phyloP scores from a whole-genome alignment of 2,797 vertebrate genomes.

The Gila robusta region DNA sequence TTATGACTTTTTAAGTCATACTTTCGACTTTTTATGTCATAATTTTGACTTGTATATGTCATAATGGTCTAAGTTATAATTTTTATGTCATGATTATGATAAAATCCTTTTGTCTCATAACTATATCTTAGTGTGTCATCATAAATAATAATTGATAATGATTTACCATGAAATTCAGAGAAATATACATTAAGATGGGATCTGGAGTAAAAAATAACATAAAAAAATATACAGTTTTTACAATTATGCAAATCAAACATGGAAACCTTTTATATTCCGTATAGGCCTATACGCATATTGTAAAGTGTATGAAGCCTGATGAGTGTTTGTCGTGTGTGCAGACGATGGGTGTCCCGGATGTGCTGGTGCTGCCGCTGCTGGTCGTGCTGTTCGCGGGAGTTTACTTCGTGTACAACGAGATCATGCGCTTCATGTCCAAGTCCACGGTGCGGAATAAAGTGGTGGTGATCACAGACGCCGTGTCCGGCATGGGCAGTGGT shows the following conservation, averaged over 20 bases:
- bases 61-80: no score
- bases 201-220: not conserved
- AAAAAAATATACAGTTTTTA: not conserved
- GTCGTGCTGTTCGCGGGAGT: constrained; percentile 87
- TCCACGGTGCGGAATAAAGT: constrained; percentile 93
- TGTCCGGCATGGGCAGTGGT: constrained; percentile 92
- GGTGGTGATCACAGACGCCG: constrained; percentile 94
- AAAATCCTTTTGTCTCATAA: no score
- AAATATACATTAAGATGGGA: not conserved
- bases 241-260: not conserved
- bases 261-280: no score
- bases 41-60: not conserved
- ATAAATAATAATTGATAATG: no score
- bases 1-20: no score
- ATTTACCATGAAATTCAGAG: not conserved
- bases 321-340: constrained; percentile 11
- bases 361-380: constrained; percentile 86
- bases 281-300: no score
- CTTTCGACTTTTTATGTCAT: not conserved
- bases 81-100: no score
- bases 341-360: constrained; percentile 84
- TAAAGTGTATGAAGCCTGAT: no score
- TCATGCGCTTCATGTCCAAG: constrained; percentile 88
- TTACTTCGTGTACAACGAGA: constrained; percentile 91
- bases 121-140: no score